Evolutionary conservation across 2,888 invertebrate species (phyloP), one percentile per base, ranked within the genome.

Genomic region (Dysmachus trigonus): DNA sequence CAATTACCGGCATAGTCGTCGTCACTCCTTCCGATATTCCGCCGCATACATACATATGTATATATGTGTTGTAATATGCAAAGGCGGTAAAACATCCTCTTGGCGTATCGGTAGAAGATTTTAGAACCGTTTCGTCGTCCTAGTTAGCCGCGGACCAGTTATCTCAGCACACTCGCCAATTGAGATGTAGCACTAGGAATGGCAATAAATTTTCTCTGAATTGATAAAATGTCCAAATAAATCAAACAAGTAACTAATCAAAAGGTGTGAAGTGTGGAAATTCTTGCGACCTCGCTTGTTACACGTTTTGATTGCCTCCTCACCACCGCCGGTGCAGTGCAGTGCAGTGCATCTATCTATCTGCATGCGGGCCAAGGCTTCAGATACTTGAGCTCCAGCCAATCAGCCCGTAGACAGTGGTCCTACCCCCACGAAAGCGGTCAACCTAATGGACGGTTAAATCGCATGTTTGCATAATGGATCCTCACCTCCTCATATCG

Each of bases 141-240:
- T 33, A 81, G 27, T 81, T 81, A 81, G 53, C 35, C 35, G 1
- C 5, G 47, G 22, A 18, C 33, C 81, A 81, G 81, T 62, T 81
- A 81, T 81, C 53, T n/a, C 27, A 27, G 27, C 62, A 81, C 53
- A 33, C 30, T 81, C n/a, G 81, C 81, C 62, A n/a, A 81, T 81
- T 83, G 72, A 83, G 83, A 83, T 83, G 83, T 83, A 72, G 22
- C 83, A 31, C 76, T 74, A 35, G 18, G n/a, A 53, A 27, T 5
- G 53, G 91, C 91, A 91, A 91, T 91, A 91, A 91, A 91, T 91
- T 91, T 41, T 91, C 89, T 89, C 88, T 89, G 89, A 91, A 89
- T 91, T 91, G 91, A 91, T 91, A 91, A 91, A 91, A 91, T 91
- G 91, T 91, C 91, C 91, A 91, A 91, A 91, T 91, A 91, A 91